phyloP scores from a whole-genome alignment of 2,113 vertebrate species.

The Setophaga kirtlandii region DNA sequence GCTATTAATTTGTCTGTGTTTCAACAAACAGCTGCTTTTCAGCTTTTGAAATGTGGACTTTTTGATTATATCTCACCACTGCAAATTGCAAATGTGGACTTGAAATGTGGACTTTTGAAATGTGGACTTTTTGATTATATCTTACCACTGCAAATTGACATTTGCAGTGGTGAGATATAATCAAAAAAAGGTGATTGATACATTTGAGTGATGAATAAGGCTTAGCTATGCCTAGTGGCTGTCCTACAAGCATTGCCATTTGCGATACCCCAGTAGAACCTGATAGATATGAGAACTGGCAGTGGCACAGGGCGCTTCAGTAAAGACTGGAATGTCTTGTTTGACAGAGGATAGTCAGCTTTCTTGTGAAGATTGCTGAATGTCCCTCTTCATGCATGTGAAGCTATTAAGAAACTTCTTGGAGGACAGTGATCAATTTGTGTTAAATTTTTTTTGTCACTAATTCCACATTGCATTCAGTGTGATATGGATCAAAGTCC shows the following conservation, averaged over 20 bases:
- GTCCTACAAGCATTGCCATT: not conserved
- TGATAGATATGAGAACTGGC: not conserved
- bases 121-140: not conserved
- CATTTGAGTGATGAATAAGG: not conserved
- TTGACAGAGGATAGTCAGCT: not conserved
- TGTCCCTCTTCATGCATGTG: not conserved
- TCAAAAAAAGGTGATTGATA: not conserved
- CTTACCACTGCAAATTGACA: not conserved
- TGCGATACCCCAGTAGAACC: not conserved
- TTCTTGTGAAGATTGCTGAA: not conserved
- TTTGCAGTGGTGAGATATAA: not conserved
- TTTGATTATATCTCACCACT: no score
- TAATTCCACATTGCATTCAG: not conserved
- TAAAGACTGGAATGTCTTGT: not conserved
- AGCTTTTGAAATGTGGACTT: not conserved
- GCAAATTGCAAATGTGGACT: not conserved
- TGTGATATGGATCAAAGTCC: not conserved
- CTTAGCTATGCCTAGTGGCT: not conserved
- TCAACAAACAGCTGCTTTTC: not conserved
- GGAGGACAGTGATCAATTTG: not conserved
- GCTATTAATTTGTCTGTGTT: not conserved
- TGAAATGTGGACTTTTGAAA: not conserved
- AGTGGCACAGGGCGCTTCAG: fast-evolving
- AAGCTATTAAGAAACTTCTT: not conserved
- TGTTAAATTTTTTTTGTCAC: not conserved